These are phyloP conservation scores for Crax fasciolata DNA, from an alignment of 2,797 vertebrate genomes.

Conservation along the genomic window DNA sequence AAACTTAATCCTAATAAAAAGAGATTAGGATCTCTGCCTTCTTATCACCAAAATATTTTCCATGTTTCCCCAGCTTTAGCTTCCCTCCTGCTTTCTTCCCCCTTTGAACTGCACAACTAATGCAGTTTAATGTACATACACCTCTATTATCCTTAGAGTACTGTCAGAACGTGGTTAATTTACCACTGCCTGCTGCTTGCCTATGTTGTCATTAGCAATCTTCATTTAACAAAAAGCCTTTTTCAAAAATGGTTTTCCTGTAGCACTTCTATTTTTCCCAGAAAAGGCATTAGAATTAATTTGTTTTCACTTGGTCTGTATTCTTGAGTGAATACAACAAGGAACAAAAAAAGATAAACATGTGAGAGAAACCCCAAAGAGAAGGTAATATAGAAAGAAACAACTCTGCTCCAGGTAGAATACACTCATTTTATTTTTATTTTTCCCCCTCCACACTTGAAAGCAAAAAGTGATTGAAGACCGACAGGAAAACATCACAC, in stretches of 20 bases:
- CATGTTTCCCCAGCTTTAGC: not conserved
- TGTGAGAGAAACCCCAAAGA: constrained; percentile 38
- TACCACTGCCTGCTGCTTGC: constrained; percentile 21
- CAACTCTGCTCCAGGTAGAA: not conserved
- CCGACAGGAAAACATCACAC: not conserved
- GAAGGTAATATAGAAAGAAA: constrained; percentile 45
- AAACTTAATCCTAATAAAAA: not conserved
- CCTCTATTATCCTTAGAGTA: not conserved
- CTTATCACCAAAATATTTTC: not conserved
- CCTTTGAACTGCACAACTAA: constrained; percentile 46
- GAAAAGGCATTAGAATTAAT: constrained; percentile 62
- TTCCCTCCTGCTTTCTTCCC: constrained; percentile 20
- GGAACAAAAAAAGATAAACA: constrained; percentile 51
- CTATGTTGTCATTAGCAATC: constrained; percentile 62
- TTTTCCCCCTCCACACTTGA: not conserved
- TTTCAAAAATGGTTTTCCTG: constrained; percentile 53
- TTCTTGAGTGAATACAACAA: constrained; percentile 25
- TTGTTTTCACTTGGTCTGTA: constrained; percentile 43
- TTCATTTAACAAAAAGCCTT: constrained; percentile 64
- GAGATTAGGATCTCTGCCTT: not conserved
- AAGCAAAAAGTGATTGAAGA: constrained; percentile 25
- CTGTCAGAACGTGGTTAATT: constrained; percentile 37
- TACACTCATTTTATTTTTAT: not conserved
- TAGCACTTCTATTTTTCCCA: constrained; percentile 60
- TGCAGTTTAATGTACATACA: not conserved